Evolutionary conservation across 1,140 invertebrate genomes (phyloP), one percentile per base, ranked within the genome.

Genomic region (Euborellia annulipes): DNA sequence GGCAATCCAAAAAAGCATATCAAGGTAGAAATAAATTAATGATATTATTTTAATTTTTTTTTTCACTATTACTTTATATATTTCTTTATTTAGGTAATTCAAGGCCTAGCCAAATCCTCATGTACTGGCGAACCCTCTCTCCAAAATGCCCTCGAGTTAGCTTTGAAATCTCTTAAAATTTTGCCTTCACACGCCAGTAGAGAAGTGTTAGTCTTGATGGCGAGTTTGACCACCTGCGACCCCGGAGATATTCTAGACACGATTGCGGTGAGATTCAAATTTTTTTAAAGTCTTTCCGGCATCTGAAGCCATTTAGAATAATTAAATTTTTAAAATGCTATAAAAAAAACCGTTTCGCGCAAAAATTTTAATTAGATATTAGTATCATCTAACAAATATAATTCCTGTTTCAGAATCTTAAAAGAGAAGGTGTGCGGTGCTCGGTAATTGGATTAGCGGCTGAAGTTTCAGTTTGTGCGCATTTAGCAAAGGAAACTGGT

Each of bases 201-300:
- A 56, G 91, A 97, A 68, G 74, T 96, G 34, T 64, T 90, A n/a
- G 67, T 96, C 3, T 75, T 98, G 9, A 79, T 91, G 69, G 91
- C 87, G 1, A 93, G 89, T 56, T 69, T 98, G 20, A 96, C 93
- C 2, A 93, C 91, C 2, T 96, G 93, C 68, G 94, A 98, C 69
- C 94, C 94, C 17, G 78, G 84, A 18, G 88, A 97, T 58, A 94
- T 98, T 20, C 79, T 76, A 52, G 69, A 71, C 45, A 95, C 90
- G 6, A 83, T 96, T 58, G 71, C 85, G 64, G 84, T 86, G 65
- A 54, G 48, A 52, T 45, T 18, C 11, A 7, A 27, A 27, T 6
- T 27, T 6, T 27, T 27, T 27, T 27, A 27, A n/a, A n/a, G n/a
- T n/a, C n/a, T n/a, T n/a, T n/a, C n/a, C n/a, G n/a, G n/a, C n/a